Percentiles rank a stretch among this genome's conserved stretches.
phyloP scores from a whole-genome alignment of 2,797 vertebrate genomes.

The Tamandua tetradactyla region DNA sequence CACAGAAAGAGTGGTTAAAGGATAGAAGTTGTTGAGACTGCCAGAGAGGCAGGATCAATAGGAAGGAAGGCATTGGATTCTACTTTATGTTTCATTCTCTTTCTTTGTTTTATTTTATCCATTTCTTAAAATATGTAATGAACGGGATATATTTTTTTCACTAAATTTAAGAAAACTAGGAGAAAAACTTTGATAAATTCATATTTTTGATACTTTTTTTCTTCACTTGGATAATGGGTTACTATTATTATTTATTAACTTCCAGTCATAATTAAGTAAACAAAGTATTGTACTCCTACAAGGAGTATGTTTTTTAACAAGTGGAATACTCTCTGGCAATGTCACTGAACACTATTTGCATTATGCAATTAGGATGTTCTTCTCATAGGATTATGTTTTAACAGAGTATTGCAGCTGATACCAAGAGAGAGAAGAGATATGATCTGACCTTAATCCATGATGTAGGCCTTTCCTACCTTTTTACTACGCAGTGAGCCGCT shows the following conservation, averaged over 20 bases:
- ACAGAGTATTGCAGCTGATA: not conserved
- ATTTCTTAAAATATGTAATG: not conserved
- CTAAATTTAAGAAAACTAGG: constrained; percentile 11
- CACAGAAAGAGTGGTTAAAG: not conserved
- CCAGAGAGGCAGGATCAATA: not conserved
- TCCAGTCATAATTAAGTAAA: constrained; percentile 15
- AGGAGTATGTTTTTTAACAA: not conserved
- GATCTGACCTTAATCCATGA: not conserved
- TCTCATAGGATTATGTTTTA: not conserved
- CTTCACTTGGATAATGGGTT: not conserved
- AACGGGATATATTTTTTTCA: not conserved
- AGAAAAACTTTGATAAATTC: not conserved
- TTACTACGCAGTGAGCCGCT: constrained; percentile 90
- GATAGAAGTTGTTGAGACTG: not conserved
- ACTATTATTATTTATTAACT: constrained; percentile 17
- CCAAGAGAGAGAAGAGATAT: not conserved
- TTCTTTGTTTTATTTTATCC: not conserved
- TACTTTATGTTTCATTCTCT: constrained; percentile 1
- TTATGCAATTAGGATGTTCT: not conserved
- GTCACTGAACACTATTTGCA: not conserved
- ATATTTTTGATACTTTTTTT: not conserved
- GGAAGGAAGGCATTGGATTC: not conserved
- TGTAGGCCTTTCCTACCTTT: constrained; percentile 78
- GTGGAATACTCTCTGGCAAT: not conserved
- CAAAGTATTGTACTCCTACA: not conserved